These are phyloP conservation scores for Tanaodytes sp. DNA, from an alignment of 2,888 invertebrate species.

Conservation along the genomic window DNA sequence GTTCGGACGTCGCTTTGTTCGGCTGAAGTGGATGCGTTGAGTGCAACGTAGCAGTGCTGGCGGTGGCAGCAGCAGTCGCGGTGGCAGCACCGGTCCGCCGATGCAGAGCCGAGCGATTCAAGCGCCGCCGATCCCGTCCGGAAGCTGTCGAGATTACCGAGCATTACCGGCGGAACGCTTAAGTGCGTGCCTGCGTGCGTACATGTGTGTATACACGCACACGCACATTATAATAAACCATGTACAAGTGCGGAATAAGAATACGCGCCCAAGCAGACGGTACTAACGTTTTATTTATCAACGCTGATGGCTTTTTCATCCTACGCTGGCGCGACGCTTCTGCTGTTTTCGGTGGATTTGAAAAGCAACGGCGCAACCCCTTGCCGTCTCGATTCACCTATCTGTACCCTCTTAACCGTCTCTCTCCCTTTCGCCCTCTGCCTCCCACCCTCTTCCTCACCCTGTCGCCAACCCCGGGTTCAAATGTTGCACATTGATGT, in stretches of 20 bases:
- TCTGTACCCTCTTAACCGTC: too few relatives aligned
- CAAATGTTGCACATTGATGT: too few relatives aligned
- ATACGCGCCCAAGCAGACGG: slow-evolving; percentile 61
- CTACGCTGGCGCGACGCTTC: slow-evolving; percentile 51
- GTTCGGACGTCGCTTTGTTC: slow-evolving; percentile 54
- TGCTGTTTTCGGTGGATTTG: slow-evolving; percentile 52
- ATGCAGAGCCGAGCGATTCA: slow-evolving; percentile 6
- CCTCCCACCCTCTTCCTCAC: too few relatives aligned
- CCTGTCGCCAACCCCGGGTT: too few relatives aligned
- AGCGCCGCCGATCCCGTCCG: slow-evolving; percentile 10
- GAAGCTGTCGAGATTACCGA: too few relatives aligned
- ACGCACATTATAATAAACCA: too few relatives aligned
- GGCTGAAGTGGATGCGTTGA: slow-evolving; percentile 53
- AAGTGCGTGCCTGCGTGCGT: slow-evolving; percentile 30
- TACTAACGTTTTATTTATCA: slow-evolving; percentile 71
- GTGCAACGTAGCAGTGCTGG: slow-evolving; percentile 28
- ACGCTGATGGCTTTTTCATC: slow-evolving; percentile 67
- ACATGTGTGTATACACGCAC: slow-evolving; percentile 45
- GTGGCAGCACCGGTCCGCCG: not conserved
- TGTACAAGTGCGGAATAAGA: slow-evolving; percentile 61
- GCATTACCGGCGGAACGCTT: too few relatives aligned
- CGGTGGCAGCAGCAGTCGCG: slow-evolving; percentile 22
- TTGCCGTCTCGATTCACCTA: slow-evolving; percentile 51
- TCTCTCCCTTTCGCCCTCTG: too few relatives aligned
- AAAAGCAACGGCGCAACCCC: slow-evolving; percentile 44